These are phyloP conservation scores for Regulus satrapa DNA, from an alignment of 2,113 vertebrate species.

Conservation along the genomic window DNA sequence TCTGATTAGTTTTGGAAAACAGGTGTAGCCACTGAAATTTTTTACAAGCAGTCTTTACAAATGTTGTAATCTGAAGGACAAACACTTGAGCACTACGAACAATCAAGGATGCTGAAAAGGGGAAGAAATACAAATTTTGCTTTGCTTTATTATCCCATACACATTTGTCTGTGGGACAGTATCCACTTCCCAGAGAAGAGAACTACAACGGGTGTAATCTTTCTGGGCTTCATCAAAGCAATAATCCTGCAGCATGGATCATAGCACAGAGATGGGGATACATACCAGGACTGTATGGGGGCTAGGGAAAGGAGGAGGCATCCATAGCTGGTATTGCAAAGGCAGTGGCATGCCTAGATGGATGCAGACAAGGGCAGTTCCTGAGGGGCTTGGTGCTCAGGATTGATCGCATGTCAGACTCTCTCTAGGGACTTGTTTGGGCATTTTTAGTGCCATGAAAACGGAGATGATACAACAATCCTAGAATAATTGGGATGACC, in stretches of 20 bases:
- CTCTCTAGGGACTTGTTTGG: background rate
- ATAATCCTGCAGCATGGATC: background rate
- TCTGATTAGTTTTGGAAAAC: conserved; percentile 38
- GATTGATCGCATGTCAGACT: background rate
- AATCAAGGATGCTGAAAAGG: background rate
- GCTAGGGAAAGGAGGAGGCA: background rate
- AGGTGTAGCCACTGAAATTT: conserved; percentile 1
- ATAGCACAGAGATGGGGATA: background rate
- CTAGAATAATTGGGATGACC: background rate
- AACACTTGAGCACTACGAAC: background rate
- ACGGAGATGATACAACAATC: background rate
- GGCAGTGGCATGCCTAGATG: background rate
- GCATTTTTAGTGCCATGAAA: background rate
- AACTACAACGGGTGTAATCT: background rate
- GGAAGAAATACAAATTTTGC: background rate
- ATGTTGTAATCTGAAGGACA: background rate
- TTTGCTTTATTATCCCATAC: background rate
- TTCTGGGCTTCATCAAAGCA: background rate
- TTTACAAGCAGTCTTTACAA: background rate
- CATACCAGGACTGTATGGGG: background rate
- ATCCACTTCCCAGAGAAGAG: background rate
- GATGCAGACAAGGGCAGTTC: background rate
- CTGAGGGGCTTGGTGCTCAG: background rate
- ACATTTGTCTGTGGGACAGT: background rate
- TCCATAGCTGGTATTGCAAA: background rate